A percentile compares a stretch with the other conserved stretches of the same genome.
phyloP scores from a whole-genome alignment of 2,797 vertebrate genomes.

The Parambassis ranga region DNA sequence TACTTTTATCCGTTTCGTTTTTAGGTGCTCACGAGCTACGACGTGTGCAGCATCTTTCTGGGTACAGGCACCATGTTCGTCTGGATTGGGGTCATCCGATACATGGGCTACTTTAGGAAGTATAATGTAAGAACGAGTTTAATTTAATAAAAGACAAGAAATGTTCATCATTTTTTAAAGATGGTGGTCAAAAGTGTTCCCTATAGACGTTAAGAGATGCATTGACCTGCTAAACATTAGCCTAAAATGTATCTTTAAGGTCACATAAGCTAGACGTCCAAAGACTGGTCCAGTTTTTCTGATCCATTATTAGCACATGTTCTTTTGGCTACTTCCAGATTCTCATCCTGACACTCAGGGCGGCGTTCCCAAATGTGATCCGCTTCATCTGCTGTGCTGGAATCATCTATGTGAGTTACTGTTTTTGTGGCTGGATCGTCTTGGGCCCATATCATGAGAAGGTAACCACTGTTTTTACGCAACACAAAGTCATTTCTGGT shows the following conservation, averaged over 20 bases:
- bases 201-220: no score
- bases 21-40: constrained; percentile 89
- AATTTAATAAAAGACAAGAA: not conserved
- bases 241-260: no score
- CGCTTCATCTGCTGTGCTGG: constrained; percentile 94
- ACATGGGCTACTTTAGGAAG: constrained; percentile 93
- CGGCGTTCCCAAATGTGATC: constrained; percentile 91
- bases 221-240: no score
- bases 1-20: not conserved
- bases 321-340: constrained; percentile 76
- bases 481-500: no score
- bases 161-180: no score
- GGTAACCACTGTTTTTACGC: constrained; percentile 59
- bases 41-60: constrained; percentile 93
- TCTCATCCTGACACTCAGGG: constrained; percentile 89
- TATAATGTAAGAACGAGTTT: constrained; percentile 87
- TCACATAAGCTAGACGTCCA: no score
- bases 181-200: no score
- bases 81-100: constrained; percentile 94
- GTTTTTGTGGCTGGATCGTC: constrained; percentile 96
- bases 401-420: constrained; percentile 94
- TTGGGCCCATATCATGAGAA: constrained; percentile 93
- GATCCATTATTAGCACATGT: not conserved
- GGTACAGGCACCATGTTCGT: constrained; percentile 93
- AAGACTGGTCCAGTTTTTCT: no score